Conservation (phyloP, 2,113 vertebrate species). For the Tupaia chinensis region DNA sequence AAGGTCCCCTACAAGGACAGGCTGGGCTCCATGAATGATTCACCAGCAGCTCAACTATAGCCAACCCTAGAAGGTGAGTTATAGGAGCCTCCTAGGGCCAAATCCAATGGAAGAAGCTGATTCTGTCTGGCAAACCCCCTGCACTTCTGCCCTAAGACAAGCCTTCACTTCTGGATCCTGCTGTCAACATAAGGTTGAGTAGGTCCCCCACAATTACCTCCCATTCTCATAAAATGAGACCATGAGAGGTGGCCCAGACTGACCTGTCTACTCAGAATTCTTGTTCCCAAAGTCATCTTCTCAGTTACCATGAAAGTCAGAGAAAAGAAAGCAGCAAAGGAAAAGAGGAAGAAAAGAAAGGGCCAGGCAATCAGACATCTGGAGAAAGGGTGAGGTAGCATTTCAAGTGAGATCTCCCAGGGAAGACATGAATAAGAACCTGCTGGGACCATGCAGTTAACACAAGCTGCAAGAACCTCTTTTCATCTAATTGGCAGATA, state of each 20-base stretch:
- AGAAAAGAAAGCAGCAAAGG: background rate
- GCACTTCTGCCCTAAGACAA: background rate
- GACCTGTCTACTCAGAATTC: background rate
- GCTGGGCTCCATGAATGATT: background rate
- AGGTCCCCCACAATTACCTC: background rate
- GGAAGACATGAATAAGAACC: background rate
- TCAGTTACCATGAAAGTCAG: background rate
- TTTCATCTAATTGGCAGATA: constrained; percentile 41
- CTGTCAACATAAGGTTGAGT: background rate
- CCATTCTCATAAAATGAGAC: background rate
- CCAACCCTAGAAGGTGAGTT: background rate
- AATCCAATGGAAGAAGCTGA: background rate
- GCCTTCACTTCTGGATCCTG: background rate
- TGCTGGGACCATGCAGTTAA: no score
- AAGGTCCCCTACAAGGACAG: background rate
- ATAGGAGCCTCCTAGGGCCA: background rate
- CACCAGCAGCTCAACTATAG: background rate
- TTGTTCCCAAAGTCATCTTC: background rate
- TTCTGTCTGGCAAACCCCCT: no score
- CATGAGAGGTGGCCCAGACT: background rate
- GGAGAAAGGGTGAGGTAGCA: background rate
- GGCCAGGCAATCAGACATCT: background rate
- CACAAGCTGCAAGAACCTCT: background rate
- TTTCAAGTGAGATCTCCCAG: background rate
- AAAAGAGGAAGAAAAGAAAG: background rate